Evolutionary conservation across 2,797 vertebrate species (phyloP), one percentile per base, ranked within the genome.

Genomic region (Austrolebias charrua): DNA sequence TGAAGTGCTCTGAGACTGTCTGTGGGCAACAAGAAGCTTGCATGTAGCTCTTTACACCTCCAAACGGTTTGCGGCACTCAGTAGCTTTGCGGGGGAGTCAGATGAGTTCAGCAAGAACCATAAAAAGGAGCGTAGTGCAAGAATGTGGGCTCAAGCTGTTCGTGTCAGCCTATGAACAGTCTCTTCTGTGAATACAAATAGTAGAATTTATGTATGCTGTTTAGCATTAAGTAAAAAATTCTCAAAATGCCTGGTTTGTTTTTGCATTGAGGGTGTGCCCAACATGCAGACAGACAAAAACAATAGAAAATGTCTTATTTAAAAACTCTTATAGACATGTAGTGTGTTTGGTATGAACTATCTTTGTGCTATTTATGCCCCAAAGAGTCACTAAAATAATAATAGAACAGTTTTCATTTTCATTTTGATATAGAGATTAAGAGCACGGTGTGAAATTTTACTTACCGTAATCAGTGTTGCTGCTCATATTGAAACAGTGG

Each of bases 21-120:
- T 75, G 70, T 58, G 76, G 78, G 82, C 79, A 83, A 87, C 86
- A 82, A 71, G 84, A 81, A 71, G 63, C 65, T 71, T 7, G 53
- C 72, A 48, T 75, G 71, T 51, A 66, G 73, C 53, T n/a, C 18
- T 4, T 56, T 51, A 33, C 59, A 60, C 60, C 60, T 75, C 46
- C 49, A 38, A 76, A 46, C 61, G 15, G 33, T 15, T 43, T 59
- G 72, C 69, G 67, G 64, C 42, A 28, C 33, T 1, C 52, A 64
- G 56, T 48, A 35, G 52, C 61, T 67, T 69, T 66, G 75, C 2
- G 56, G 70, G 43, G 67, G 63, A 5, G 43, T 66, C 52, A 40
- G n/a, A 12, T 64, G 62, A 45, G 58, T 68, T 78, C 59, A 67
- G 31, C 51, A 33, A 33, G 54, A 43, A 31, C 24, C 43, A 45